Evolutionary conservation across 2,888 invertebrate species (phyloP), one percentile per base, ranked within the genome.

Genomic region (Melanostoma scalare): DNA sequence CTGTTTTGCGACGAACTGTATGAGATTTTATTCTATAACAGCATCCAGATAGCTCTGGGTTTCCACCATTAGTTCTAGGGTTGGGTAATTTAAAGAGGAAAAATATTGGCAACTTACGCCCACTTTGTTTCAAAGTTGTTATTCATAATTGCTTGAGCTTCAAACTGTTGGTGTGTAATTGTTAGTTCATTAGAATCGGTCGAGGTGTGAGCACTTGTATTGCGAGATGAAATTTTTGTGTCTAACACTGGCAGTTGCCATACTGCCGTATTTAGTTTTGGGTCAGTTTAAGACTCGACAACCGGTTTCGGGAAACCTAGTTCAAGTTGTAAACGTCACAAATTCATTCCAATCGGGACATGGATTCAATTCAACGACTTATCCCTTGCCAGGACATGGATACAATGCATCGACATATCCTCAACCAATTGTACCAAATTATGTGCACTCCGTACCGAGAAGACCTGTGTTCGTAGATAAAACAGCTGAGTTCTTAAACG

Each of bases 401-500:
- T 52, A 9, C 63, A n/a, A 87, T 88, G n/a, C 88, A 87, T 0
- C 60, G 33, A n/a, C 42, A 6, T 63, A 79, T 50, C 75, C 67
- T 1, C 10, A 36, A 4, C 5, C 74, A 20, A 42, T 65, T 2
- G 30, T 10, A 8, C 8, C 50, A 8, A 52, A 38, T 9, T 42
- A 52, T 31, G 38, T 38, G 36, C 36, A 20, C 1, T 63, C 74
- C 1, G 6, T 63, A 4, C 86, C 85, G n/a, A 84, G 80, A 0
- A 71, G 76, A 2, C 88, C 89, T 0, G 73, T 87, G 9, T 72
- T 88, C 33, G 77, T 89, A 2, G 91, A 91, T 75, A 88, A 88
- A 58, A 89, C 89, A 0, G 89, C 90, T 4, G 86, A 89, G 55
- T 91, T 91, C 55, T 88, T 91, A 50, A 91, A 91, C 68, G 87